Percentiles rank a stretch among this genome's conserved stretches.
Conservation (phyloP, 2,888 invertebrate genomes). For the Dyspetes luteomarginatus region DNA sequence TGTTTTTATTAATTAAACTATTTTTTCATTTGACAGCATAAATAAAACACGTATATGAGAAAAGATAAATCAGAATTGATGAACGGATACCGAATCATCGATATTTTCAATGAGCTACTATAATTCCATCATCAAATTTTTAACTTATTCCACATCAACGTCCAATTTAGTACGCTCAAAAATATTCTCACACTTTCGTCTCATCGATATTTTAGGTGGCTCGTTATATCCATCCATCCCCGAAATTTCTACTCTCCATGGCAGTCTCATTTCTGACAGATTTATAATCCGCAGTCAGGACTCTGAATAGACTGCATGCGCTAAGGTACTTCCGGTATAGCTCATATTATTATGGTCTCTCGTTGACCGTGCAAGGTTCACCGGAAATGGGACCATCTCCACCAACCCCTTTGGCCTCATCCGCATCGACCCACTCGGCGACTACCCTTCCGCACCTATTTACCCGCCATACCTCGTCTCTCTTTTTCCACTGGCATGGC, state of each 20-base stretch:
- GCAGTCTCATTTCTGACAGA: constrained; percentile 39
- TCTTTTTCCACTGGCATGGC: constrained; percentile 8
- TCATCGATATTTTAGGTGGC: background rate
- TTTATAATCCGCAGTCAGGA: constrained; percentile 29
- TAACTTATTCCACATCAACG: too few species aligned
- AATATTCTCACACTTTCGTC: background rate
- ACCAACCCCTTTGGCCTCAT: background rate
- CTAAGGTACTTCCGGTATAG: constrained; percentile 55
- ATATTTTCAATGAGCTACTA: too few species aligned
- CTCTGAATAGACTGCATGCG: background rate
- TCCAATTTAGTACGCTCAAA: background rate
- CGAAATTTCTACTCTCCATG: constrained; percentile 12
- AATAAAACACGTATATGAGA: too few species aligned
- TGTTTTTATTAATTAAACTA: too few species aligned
- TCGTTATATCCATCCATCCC: constrained; percentile 38
- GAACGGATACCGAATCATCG: too few species aligned
- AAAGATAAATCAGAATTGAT: too few species aligned
- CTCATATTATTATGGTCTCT: constrained; percentile 36
- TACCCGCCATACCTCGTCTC: constrained; percentile 10
- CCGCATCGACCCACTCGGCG: background rate
- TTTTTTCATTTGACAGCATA: too few species aligned
- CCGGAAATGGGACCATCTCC: constrained; percentile 62
- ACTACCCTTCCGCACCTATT: constrained; percentile 8
- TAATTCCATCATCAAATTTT: too few species aligned
- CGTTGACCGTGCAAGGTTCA: constrained; percentile 50